A percentile compares a stretch with the other conserved stretches of the same genome.
Evolutionary conservation across 2,797 vertebrate species (phyloP).

Genomic region (Acanthis flammea): DNA sequence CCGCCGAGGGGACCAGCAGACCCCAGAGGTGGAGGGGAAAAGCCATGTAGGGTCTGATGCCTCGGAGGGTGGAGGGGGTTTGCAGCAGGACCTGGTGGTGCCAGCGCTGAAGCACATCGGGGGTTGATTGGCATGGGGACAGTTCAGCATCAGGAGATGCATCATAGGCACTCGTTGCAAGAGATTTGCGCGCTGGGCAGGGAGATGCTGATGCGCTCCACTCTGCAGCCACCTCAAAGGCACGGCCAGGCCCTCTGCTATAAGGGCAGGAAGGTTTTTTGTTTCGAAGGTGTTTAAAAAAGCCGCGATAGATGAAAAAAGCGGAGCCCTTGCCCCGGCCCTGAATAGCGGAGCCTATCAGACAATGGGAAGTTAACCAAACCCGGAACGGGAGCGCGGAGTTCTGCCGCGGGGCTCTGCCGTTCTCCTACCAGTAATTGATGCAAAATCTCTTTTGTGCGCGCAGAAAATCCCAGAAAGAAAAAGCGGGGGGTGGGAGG

Average conservation of each 20-base stretch:
- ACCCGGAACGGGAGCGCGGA: background rate
- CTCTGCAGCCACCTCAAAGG: background rate
- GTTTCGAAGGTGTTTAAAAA: background rate
- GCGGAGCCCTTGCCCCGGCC: background rate
- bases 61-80: background rate
- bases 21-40: background rate
- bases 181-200: background rate
- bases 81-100: background rate
- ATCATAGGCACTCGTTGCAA: accelerated
- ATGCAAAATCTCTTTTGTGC: slow-evolving; percentile 48
- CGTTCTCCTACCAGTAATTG: slow-evolving; percentile 33
- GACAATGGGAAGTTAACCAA: slow-evolving; percentile 61
- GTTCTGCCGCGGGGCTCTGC: slow-evolving; percentile 8
- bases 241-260: background rate
- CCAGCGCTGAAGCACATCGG: background rate
- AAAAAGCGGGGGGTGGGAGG: background rate
- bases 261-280: background rate
- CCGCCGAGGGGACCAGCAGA: background rate
- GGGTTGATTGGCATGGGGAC: accelerated
- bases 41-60: background rate
- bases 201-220: accelerated
- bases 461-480: slow-evolving; percentile 29
- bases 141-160: background rate
- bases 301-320: background rate
- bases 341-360: background rate